Evolutionary conservation across 1,140 invertebrate species (phyloP).

Genomic region (Psix sp.): DNA sequence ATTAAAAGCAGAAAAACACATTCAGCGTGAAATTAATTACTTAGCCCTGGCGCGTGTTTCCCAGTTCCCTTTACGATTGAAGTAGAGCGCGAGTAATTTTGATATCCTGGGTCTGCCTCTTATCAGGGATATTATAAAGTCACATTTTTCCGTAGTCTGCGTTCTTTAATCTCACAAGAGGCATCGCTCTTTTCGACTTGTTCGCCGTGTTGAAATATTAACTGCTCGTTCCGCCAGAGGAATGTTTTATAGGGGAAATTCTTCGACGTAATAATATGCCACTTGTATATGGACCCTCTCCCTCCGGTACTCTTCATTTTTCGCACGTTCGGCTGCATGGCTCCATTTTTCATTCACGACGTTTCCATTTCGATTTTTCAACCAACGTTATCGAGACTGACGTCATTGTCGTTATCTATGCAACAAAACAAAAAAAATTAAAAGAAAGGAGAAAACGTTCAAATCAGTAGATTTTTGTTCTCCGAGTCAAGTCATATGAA

Average conservation of each 20-base stretch:
- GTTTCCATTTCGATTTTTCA: constrained; percentile 26
- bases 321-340: constrained; percentile 8
- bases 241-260: constrained; percentile 61
- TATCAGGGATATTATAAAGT: constrained; percentile 37
- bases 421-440: constrained; percentile 6
- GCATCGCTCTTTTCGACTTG: constrained; percentile 38
- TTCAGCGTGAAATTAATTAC: constrained; percentile 22
- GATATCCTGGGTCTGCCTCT: constrained; percentile 16
- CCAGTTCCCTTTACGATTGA: constrained; percentile 18
- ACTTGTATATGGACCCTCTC: constrained; percentile 24
- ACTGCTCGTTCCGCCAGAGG: constrained; percentile 50
- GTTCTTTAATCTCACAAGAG: constrained; percentile 48
- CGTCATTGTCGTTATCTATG: constrained; percentile 28
- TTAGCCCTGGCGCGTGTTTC: background rate
- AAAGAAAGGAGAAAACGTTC: background rate
- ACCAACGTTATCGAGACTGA: constrained; percentile 11
- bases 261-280: constrained; percentile 27
- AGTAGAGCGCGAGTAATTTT: constrained; percentile 34
- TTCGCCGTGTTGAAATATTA: constrained; percentile 56
- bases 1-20: background rate
- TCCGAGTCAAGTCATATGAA: too few relatives aligned
- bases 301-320: too few relatives aligned
- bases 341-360: constrained; percentile 22
- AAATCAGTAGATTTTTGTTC: too few relatives aligned
- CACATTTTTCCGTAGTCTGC: constrained; percentile 18